Conservation (phyloP, 2,113 vertebrate species). For the Blennius ocellaris region DNA sequence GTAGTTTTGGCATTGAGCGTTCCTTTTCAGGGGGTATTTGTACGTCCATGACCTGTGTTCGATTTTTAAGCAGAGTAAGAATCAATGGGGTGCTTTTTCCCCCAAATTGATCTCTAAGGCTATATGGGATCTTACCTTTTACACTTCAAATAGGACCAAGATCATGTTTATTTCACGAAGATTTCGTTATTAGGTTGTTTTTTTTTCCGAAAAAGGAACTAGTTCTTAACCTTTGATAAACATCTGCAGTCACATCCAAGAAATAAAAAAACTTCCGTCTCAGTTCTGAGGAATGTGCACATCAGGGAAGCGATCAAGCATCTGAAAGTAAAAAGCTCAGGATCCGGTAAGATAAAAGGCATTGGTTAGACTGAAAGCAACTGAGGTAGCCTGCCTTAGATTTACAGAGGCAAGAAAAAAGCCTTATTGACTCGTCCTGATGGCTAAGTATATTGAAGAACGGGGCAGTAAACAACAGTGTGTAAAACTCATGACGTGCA, state of each 20-base stretch:
- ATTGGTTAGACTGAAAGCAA: conserved; percentile 12
- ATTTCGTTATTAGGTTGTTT: not conserved
- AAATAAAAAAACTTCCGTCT: conserved; percentile 12
- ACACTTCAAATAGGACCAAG: not conserved
- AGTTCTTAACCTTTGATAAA: not conserved
- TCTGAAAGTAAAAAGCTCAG: conserved; percentile 8
- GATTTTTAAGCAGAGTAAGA: conserved; percentile 16
- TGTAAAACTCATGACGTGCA: conserved; percentile 34
- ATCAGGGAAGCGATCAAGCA: not conserved
- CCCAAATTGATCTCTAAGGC: not conserved
- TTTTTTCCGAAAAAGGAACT: not conserved
- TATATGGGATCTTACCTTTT: not conserved
- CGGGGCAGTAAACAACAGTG: conserved; percentile 48
- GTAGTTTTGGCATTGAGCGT: not conserved
- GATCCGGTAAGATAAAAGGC: not conserved
- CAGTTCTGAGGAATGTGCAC: not conserved
- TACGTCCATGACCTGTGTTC: conserved; percentile 8
- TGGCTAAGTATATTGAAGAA: conserved; percentile 47
- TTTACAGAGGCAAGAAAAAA: conserved; percentile 44
- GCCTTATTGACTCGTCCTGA: conserved; percentile 35
- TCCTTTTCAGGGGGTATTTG: conserved; percentile 34
- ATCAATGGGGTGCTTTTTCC: not conserved
- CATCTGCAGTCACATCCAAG: not conserved
- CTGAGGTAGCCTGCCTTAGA: conserved; percentile 15
- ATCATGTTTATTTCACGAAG: not conserved